Percentiles rank a stretch among this genome's conserved stretches.
phyloP scores from a whole-genome alignment of 2,888 invertebrate genomes.

The Autographa gamma region DNA sequence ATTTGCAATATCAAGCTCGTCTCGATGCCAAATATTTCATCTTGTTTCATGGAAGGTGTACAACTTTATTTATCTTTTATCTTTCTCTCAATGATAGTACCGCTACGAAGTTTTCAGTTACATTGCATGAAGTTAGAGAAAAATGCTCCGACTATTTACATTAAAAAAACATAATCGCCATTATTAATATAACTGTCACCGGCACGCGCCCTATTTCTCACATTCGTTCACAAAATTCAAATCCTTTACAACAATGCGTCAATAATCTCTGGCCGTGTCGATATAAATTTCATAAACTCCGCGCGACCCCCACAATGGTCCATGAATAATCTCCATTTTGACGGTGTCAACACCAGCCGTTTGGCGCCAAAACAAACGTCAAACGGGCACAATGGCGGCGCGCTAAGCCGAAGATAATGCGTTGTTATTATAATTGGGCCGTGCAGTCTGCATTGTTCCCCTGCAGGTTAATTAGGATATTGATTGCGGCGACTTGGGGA shows the following conservation, averaged over 20 bases:
- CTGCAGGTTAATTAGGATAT: conserved; percentile 58
- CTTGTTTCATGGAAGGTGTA: too few relatives aligned
- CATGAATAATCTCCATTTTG: conserved; percentile 66
- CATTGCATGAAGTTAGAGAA: conserved; percentile 15
- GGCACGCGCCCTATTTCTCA: conserved; percentile 61
- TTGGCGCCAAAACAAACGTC: conserved; percentile 65
- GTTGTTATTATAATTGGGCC: conserved; percentile 61
- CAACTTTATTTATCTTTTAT: neutral
- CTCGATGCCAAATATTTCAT: neutral
- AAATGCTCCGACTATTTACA: conserved; percentile 52
- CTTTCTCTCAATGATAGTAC: neutral
- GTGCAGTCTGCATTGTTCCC: conserved; percentile 55
- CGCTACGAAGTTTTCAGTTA: neutral
- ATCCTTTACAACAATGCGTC: conserved; percentile 62
- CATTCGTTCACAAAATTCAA: conserved; percentile 61
- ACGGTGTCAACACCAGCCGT: conserved; percentile 62
- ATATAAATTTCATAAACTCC: conserved; percentile 65
- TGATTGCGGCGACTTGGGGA: conserved; percentile 38
- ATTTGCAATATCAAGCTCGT: too few relatives aligned
- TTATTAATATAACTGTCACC: conserved; percentile 61
- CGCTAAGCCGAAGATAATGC: conserved; percentile 61
- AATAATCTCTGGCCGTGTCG: conserved; percentile 62
- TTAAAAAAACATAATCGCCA: conserved; percentile 45
- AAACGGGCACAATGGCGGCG: conserved; percentile 58
- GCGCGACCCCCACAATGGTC: conserved; percentile 57